Evolutionary conservation across 2,888 invertebrate genomes (phyloP), one percentile per base, ranked within the genome.

Genomic region (Zelleria hepariella): DNA sequence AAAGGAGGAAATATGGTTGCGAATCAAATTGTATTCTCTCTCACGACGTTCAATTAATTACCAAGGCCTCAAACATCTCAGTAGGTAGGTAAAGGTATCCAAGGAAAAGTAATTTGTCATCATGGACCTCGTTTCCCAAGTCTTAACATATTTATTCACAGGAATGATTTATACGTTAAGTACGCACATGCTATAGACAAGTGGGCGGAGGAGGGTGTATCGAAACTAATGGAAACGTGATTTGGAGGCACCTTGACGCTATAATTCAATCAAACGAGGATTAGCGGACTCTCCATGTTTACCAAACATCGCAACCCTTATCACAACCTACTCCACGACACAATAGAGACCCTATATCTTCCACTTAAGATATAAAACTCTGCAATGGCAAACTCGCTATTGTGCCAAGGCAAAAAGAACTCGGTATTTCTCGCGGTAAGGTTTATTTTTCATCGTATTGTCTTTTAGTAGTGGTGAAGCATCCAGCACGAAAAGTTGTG

Each of bases 211-310:
- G 55, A 20, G 59, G 57, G 54, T 55, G 27, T 58, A 58, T 65
- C 64, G 70, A 68, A 74, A 78, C 32, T 73, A 68, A 69, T 63
- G 67, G 70, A 66, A 71, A 83, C 83, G 82, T 81, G 82, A 77
- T 77, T 75, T 67, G 68, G 63, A 64, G 68, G 65, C 69, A 69
- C 71, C 68, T 73, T 68, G 72, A 72, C 73, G 74, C 80, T 79
- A 84, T 87, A 86, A 84, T 84, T 87, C 86, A 88, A 88, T 88
- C 86, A 86, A 74, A 72, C 73, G 67, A 64, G 80, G 84, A 82
- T 87, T 86, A 84, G 73, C 71, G 66, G 70, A 71, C 74, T 75
- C 72, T 68, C 69, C 64, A 64, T 86, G 83, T 86, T 86, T 86
- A 82, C 82, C 72, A 80, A 83, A 82, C 77, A 77, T 54, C 53